Evolutionary conservation across 2,888 invertebrate species (phyloP).

Genomic region (Nowickia ferox): DNA sequence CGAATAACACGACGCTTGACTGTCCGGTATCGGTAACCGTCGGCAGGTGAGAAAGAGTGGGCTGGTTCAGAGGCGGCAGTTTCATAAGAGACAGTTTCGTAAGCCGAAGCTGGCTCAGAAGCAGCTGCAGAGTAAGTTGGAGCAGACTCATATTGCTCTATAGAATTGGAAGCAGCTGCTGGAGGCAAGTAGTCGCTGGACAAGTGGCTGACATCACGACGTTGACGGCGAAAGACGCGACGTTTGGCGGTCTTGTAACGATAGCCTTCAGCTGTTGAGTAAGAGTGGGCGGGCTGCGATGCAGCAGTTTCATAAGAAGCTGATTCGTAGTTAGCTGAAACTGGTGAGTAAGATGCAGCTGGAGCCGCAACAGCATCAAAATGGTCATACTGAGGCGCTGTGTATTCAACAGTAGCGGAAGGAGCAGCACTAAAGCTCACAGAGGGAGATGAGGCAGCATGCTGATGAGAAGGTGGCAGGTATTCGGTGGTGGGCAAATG

Average conservation of each 20-base stretch:
- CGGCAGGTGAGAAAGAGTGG: conserved; percentile 77
- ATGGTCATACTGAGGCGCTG: conserved; percentile 18
- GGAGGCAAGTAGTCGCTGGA: conserved; percentile 2
- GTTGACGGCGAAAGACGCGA: conserved; percentile 65
- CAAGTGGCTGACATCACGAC: conserved; percentile 76
- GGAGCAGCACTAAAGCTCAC: conserved; percentile 19
- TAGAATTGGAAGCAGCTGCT: background rate
- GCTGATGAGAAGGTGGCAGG: too few species aligned
- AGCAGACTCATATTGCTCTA: background rate
- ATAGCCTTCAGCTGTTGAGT: conserved; percentile 63
- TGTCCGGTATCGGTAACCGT: conserved; percentile 81
- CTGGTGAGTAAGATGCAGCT: conserved; percentile 67
- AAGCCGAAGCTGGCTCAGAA: conserved; percentile 67
- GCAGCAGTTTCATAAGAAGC: conserved; percentile 52
- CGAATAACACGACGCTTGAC: conserved; percentile 74
- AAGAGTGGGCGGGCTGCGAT: conserved; percentile 62
- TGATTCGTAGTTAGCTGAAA: too few species aligned
- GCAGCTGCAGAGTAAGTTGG: conserved; percentile 27
- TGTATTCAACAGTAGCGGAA: background rate
- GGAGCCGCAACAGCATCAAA: conserved; percentile 72
- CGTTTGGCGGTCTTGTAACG: conserved; percentile 69
- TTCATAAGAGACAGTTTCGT: conserved; percentile 67
- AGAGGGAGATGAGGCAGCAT: too few species aligned
- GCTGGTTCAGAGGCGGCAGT: conserved; percentile 74
- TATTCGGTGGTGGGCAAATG: too few species aligned